A percentile compares a stretch with the other conserved stretches of the same genome.
phyloP scores from a whole-genome alignment of 2,113 vertebrate species.

The Pseudorectes ferrugineus region DNA sequence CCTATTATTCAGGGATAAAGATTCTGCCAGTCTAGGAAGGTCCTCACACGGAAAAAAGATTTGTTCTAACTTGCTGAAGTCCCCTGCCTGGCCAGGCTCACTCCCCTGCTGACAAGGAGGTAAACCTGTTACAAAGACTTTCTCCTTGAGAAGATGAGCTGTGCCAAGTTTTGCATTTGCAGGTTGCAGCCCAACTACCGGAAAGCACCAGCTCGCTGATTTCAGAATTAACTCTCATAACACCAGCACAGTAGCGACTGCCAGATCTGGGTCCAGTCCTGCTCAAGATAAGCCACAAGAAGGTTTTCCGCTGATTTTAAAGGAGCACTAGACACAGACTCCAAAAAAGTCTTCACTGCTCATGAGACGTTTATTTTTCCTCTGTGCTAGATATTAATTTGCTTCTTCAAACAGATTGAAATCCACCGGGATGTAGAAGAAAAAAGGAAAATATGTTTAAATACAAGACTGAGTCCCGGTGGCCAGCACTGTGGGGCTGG shows the following conservation, averaged over 20 bases:
- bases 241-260: fast-evolving
- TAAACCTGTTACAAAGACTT: neutral
- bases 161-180: neutral
- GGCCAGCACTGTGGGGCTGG: neutral
- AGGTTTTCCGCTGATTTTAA: neutral
- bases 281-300: neutral
- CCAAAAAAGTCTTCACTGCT: neutral
- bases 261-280: neutral
- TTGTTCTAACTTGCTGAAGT: neutral
- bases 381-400: neutral
- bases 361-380: neutral
- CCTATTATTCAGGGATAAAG: neutral
- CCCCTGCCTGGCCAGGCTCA: neutral
- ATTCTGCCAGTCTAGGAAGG: neutral
- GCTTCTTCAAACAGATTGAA: neutral
- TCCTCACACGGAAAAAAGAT: neutral
- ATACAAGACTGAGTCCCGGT: neutral
- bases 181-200: neutral
- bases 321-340: neutral
- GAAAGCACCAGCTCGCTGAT: neutral
- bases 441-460: neutral
- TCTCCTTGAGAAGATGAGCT: neutral
- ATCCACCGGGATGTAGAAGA: neutral
- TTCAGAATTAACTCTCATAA: neutral
- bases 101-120: neutral